These are phyloP conservation scores for Drosophila falleni DNA, from an alignment of 2,888 invertebrate genomes.

Conservation along the genomic window DNA sequence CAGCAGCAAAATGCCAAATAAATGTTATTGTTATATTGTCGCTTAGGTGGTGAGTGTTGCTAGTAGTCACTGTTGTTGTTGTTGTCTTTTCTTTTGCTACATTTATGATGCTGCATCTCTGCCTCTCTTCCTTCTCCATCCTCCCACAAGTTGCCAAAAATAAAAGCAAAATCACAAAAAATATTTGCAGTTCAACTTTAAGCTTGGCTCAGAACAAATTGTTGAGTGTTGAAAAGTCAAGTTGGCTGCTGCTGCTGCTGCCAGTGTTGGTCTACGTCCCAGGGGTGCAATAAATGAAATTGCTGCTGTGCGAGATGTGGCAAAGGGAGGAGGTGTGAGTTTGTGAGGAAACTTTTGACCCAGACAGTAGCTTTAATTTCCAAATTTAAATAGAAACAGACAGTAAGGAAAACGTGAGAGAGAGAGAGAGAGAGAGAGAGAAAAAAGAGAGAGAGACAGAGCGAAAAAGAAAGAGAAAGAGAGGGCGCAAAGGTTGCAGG, in stretches of 20 bases:
- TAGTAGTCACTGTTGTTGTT: constrained; percentile 25
- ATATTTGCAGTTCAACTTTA: constrained; percentile 56
- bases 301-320: constrained; percentile 51
- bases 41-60: constrained; percentile 76
- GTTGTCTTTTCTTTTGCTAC: constrained; percentile 42
- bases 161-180: constrained; percentile 30
- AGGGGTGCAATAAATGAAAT: constrained; percentile 82
- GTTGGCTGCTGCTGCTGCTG: constrained; percentile 40
- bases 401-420: not conserved
- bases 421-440: not conserved
- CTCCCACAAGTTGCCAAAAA: constrained; percentile 17
- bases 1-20: constrained; percentile 84
- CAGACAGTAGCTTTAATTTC: constrained; percentile 60
- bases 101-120: constrained; percentile 65
- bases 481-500: constrained; percentile 47
- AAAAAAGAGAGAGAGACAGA: too few relatives aligned
- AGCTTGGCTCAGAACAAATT: constrained; percentile 68
- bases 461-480: too few relatives aligned
- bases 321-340: constrained; percentile 1
- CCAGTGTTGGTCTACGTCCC: constrained; percentile 50
- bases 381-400: constrained; percentile 61
- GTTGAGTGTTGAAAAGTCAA: constrained; percentile 75
- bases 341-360: constrained; percentile 52
- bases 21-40: constrained; percentile 85
- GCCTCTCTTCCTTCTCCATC: not conserved